Base-by-base conservation (phyloP, 2,888 invertebrate genomes). In the Tachina fera region DNA sequence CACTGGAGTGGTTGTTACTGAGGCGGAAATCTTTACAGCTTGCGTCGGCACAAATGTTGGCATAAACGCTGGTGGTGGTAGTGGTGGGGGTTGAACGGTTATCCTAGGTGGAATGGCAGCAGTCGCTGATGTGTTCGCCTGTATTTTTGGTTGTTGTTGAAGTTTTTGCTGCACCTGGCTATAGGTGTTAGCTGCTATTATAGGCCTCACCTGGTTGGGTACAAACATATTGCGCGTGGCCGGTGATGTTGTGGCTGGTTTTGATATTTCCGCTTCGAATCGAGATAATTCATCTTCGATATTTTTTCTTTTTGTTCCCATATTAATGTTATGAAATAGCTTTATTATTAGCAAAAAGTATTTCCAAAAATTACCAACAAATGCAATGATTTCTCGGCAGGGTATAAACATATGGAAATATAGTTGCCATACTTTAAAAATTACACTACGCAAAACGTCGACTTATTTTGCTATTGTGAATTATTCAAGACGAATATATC, bases 241-340 rank as follows among this genome's bases (percentile, higher is more conserved):
- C 9, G 81, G 94, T 14, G 95, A 95, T 13, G 86, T 94, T 14
- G 95, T 95, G 0, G 89, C 85, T 2, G 92, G 91, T 60, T 91
- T 92, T 0, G 96, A 96, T 88, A 97, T 97, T 93, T 97, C 97
- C 1, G 97, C 97, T 91, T 97, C 97, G 91, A 97, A 97, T 90
- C 97, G 95, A 91, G 96, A 97, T 96, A 97, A 96, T 94, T 98
- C 97, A 93, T 97, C 97, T 93, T 98, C 97, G 96, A 97, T 97
- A 92, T 96, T 91, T 81, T 92, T 93, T 76, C 92, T 89, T 88
- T 93, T 93, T 31, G 91, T 91, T 45, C 92, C 92, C 92, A 92
- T 92, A 41, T 79, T 87, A 81, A 53, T 53, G 13, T 14, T 45
- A 5, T 60, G 9, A 63, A 74, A 65, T 49, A 67, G 22, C 71